Evolutionary conservation across 2,888 invertebrate species (phyloP).

Genomic region (Rhamnusium bicolor): DNA sequence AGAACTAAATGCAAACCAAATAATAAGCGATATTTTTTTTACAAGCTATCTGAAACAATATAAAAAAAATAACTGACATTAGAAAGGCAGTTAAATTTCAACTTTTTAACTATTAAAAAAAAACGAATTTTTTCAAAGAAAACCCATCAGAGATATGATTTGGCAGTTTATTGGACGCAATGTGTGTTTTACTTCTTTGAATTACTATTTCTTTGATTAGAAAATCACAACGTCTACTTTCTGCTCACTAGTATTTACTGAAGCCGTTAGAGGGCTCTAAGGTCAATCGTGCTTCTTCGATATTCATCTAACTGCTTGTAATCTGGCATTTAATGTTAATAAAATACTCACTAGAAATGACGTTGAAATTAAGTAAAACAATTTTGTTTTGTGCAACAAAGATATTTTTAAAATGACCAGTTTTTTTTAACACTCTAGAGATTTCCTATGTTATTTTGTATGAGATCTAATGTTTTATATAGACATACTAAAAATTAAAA

Average conservation of each 20-base stretch:
- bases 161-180: too few species aligned
- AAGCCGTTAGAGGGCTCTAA: slow-evolving; percentile 49
- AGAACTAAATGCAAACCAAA: too few species aligned
- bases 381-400: background rate
- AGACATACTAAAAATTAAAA: too few species aligned
- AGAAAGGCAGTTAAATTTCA: too few species aligned
- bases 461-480: background rate
- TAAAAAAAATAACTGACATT: too few species aligned
- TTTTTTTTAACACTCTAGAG: background rate
- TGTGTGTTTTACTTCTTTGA: background rate
- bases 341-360: background rate
- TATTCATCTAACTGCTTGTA: slow-evolving; percentile 48
- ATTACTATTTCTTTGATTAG: background rate
- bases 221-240: background rate
- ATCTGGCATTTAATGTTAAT: slow-evolving; percentile 43
- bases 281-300: slow-evolving; percentile 52
- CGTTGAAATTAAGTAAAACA: background rate
- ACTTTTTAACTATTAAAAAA: too few species aligned
- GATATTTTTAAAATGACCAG: background rate
- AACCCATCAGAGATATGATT: too few species aligned
- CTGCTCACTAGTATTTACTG: background rate
- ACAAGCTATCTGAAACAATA: too few species aligned
- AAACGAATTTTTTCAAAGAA: too few species aligned
- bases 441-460: background rate
- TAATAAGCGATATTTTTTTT: too few species aligned